These are phyloP conservation scores for Halocaridina rubra DNA, from an alignment of 2,888 invertebrate species.

Conservation along the genomic window DNA sequence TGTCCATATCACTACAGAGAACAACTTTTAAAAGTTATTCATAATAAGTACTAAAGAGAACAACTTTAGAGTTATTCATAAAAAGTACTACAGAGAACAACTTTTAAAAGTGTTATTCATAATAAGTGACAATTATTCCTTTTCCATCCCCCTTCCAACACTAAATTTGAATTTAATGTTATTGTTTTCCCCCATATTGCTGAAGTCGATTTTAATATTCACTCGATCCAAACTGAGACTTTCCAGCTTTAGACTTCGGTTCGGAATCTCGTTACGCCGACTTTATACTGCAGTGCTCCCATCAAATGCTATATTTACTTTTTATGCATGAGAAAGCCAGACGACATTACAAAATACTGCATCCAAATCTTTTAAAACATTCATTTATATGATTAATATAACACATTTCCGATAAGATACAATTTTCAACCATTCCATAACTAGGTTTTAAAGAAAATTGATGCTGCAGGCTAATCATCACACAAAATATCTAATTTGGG, in stretches of 20 bases:
- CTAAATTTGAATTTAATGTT: neutral
- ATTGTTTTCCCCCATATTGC: neutral
- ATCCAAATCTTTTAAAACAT: slow-evolving; percentile 33
- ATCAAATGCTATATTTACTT: slow-evolving; percentile 49
- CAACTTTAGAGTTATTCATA: neutral
- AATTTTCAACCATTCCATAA: slow-evolving; percentile 42
- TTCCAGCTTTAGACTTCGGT: too few relatives aligned
- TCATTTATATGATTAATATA: slow-evolving; percentile 23
- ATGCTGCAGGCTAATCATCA: slow-evolving; percentile 58
- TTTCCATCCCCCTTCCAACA: neutral
- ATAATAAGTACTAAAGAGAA: neutral
- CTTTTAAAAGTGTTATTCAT: neutral
- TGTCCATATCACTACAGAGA: neutral
- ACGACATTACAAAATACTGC: slow-evolving; percentile 47
- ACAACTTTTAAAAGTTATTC: neutral
- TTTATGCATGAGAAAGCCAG: slow-evolving; percentile 52
- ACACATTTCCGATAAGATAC: too few relatives aligned
- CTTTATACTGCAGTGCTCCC: slow-evolving; percentile 42
- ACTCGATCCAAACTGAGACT: too few relatives aligned
- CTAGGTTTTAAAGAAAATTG: slow-evolving; percentile 55
- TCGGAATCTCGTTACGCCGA: neutral
- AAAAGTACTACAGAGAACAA: neutral
- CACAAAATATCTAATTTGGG: slow-evolving; percentile 59
- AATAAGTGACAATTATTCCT: neutral
- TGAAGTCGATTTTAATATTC: too few relatives aligned